Conservation (phyloP, 92 coral and sea anemone genomes). For the Montipora capitata region DNA sequence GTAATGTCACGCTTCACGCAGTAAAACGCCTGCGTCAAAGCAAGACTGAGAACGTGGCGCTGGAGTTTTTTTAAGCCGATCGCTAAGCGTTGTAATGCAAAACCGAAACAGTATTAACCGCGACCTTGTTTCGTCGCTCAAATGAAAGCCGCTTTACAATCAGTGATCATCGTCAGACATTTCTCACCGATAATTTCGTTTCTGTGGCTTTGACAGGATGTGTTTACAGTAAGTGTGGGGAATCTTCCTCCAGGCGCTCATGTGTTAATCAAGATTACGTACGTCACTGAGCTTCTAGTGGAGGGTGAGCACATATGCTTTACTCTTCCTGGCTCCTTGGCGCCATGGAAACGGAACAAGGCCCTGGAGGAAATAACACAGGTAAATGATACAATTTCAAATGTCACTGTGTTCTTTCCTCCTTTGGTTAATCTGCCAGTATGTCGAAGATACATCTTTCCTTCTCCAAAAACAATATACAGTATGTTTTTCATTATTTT, state of each 20-base stretch:
- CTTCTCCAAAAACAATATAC: too few relatives aligned
- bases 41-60: too few relatives aligned
- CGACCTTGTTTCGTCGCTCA: too few relatives aligned
- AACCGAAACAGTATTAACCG: too few relatives aligned
- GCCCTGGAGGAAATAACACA: conserved; percentile 88
- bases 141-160: too few relatives aligned
- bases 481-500: too few relatives aligned
- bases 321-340: conserved; percentile 92
- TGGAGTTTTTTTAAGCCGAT: too few relatives aligned
- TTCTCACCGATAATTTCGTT: background rate
- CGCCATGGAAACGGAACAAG: conserved; percentile 96
- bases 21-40: background rate
- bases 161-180: background rate
- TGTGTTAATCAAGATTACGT: conserved; percentile 94
- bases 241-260: conserved; percentile 95
- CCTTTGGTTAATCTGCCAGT: too few relatives aligned
- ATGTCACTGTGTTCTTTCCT: too few relatives aligned
- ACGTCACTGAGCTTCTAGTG: conserved; percentile 92
- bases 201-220: conserved; percentile 77
- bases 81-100: too few relatives aligned
- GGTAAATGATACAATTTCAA: background rate
- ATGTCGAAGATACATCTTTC: too few relatives aligned
- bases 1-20: conserved; percentile 55
- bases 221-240: conserved; percentile 97
- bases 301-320: conserved; percentile 94